These are phyloP conservation scores for Sebastes variabilis DNA, from an alignment of 2,797 vertebrate species.

Conservation along the genomic window DNA sequence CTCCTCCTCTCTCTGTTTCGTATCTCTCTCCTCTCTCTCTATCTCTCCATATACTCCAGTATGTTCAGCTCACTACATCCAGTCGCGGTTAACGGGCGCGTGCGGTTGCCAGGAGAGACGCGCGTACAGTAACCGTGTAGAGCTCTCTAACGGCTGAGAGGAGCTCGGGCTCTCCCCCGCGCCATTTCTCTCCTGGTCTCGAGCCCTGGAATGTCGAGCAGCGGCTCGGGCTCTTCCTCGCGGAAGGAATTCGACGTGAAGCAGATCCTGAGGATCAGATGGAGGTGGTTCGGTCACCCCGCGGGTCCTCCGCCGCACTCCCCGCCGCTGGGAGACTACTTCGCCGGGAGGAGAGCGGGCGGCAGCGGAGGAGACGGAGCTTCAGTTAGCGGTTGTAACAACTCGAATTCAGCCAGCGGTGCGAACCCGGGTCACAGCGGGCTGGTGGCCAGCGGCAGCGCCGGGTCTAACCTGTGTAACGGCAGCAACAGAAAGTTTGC, in stretches of 20 bases:
- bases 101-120: conserved; percentile 90
- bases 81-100: conserved; percentile 82
- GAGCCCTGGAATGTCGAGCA: conserved; percentile 91
- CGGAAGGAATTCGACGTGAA: conserved; percentile 99
- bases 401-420: conserved; percentile 42
- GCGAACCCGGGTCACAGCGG: conserved; percentile 55
- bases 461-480: conserved; percentile 73
- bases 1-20: neutral
- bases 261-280: conserved; percentile 98
- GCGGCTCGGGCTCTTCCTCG: conserved; percentile 81
- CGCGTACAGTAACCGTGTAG: conserved; percentile 67
- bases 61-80: conserved; percentile 45
- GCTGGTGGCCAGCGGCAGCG: conserved; percentile 73
- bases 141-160: conserved; percentile 44
- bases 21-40: neutral
- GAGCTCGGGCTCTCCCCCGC: conserved; percentile 66
- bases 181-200: conserved; percentile 63
- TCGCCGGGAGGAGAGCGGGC: conserved; percentile 80
- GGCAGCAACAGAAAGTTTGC: conserved; percentile 88
- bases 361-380: conserved; percentile 71
- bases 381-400: conserved; percentile 67
- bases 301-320: conserved; percentile 86
- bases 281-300: conserved; percentile 98
- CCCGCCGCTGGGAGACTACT: conserved; percentile 88
- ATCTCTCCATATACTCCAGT: conserved; percentile 19